Evolutionary conservation across 2,797 vertebrate genomes (phyloP).

Genomic region (Amphiprion clarkii): DNA sequence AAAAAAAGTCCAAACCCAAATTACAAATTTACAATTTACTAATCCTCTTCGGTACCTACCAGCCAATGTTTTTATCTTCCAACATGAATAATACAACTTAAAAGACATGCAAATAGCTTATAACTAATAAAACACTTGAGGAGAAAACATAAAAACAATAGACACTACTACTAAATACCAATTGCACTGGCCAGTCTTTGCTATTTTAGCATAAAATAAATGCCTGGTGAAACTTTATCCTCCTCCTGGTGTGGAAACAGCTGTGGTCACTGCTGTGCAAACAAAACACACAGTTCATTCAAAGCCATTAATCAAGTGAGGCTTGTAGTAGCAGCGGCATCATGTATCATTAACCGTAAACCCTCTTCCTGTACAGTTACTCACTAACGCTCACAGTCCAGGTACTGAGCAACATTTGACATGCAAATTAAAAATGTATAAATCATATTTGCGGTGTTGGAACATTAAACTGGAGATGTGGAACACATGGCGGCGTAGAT

Average conservation of each 20-base stretch:
- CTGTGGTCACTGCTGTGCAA: conserved; percentile 65
- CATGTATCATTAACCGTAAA: conserved; percentile 49
- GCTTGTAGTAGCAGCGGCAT: conserved; percentile 4
- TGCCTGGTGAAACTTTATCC: conserved; percentile 21
- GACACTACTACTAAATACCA: not conserved
- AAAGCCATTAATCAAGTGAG: conserved; percentile 60
- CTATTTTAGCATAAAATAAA: not conserved
- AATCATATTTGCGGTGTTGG: not conserved
- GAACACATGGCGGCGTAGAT: not conserved
- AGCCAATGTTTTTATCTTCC: too few relatives aligned
- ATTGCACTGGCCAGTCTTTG: not conserved
- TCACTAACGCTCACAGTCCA: conserved; percentile 19
- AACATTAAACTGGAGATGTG: conserved; percentile 6
- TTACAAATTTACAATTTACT: too few relatives aligned
- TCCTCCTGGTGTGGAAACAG: conserved; percentile 46
- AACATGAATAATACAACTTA: too few relatives aligned
- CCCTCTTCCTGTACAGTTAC: conserved; percentile 39
- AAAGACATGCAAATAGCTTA: too few relatives aligned
- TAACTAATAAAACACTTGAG: too few relatives aligned
- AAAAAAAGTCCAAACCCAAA: too few relatives aligned
- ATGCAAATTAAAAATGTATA: not conserved
- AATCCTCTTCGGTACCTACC: too few relatives aligned
- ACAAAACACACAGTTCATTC: conserved; percentile 53
- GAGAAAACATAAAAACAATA: not conserved
- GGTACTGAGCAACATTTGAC: not conserved